phyloP scores from a whole-genome alignment of 2,888 invertebrate genomes.

The Cheilosia pagana region DNA sequence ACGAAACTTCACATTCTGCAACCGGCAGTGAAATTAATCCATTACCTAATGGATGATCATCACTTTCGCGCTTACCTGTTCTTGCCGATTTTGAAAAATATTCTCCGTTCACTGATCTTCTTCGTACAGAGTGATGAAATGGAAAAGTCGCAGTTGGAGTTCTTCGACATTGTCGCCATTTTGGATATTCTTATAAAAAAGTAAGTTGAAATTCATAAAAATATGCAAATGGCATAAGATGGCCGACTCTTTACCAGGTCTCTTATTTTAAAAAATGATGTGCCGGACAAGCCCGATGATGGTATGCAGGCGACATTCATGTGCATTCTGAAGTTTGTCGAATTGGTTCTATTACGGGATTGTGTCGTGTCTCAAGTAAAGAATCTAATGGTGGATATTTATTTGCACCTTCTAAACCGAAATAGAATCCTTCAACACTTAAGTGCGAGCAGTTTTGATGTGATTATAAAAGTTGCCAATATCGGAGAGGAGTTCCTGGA shows the following conservation, averaged over 20 bases:
- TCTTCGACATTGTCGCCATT: conserved; percentile 45
- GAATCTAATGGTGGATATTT: conserved; percentile 34
- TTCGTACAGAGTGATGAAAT: conserved; percentile 39
- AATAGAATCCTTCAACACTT: conserved; percentile 5
- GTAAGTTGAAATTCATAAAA: conserved; percentile 21
- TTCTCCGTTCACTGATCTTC: conserved; percentile 48
- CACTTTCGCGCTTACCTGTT: conserved; percentile 51
- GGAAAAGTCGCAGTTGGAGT: conserved; percentile 37
- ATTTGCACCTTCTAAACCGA: conserved; percentile 17
- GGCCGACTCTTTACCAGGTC: conserved; percentile 9
- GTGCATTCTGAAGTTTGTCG: conserved; percentile 48
- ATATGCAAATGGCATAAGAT: background rate
- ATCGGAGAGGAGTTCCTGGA: conserved; percentile 44
- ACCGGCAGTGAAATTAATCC: conserved; percentile 45
- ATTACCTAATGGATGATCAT: conserved; percentile 38
- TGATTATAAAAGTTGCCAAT: conserved; percentile 37
- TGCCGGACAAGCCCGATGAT: background rate
- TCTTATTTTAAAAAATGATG: background rate
- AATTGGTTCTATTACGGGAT: conserved; percentile 23
- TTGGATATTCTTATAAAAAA: conserved; percentile 48
- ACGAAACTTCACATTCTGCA: conserved; percentile 32
- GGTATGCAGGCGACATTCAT: conserved; percentile 24
- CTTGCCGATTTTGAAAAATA: conserved; percentile 57
- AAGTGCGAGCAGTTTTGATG: conserved; percentile 18
- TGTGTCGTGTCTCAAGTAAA: conserved; percentile 9